A percentile compares a stretch with the other conserved stretches of the same genome.
phyloP scores from a whole-genome alignment of 2,888 invertebrate genomes.

The Eumerus sabulonum region DNA sequence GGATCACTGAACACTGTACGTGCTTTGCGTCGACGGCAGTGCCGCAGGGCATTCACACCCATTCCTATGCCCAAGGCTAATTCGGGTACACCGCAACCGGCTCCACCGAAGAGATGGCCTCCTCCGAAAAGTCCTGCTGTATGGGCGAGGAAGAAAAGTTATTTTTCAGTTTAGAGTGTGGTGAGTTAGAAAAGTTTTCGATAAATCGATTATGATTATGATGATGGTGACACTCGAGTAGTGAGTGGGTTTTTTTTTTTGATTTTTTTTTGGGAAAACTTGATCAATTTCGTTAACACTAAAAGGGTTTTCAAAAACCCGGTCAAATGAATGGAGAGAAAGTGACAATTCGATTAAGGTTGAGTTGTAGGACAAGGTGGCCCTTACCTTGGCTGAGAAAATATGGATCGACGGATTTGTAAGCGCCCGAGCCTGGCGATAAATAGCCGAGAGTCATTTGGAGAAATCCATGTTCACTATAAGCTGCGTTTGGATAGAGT shows the following conservation, averaged over 20 bases:
- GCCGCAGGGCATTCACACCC: conserved; percentile 86
- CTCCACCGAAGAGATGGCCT: conserved; percentile 77
- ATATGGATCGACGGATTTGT: conserved; percentile 86
- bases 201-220: conserved; percentile 63
- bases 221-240: conserved; percentile 50
- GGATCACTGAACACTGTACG: conserved; percentile 94
- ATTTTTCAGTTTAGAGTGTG: too few relatives aligned
- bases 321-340: not conserved
- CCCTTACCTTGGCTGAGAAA: conserved; percentile 85
- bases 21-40: conserved; percentile 97
- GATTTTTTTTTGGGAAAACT: conserved; percentile 13
- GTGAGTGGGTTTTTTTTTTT: conserved; percentile 43
- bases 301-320: not conserved
- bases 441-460: conserved; percentile 86
- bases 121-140: conserved; percentile 77
- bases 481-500: conserved; percentile 77
- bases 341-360: not conserved
- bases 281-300: conserved; percentile 53
- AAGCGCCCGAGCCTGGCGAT: conserved; percentile 82
- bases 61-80: conserved; percentile 78
- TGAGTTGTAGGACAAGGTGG: too few relatives aligned
- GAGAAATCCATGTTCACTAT: conserved; percentile 82
- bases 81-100: conserved; percentile 76
- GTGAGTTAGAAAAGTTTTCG: conserved; percentile 48
- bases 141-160: too few relatives aligned